A percentile compares a stretch with the other conserved stretches of the same genome.
phyloP scores from a whole-genome alignment of 1,140 invertebrate genomes.

The Drosophila arizonae region DNA sequence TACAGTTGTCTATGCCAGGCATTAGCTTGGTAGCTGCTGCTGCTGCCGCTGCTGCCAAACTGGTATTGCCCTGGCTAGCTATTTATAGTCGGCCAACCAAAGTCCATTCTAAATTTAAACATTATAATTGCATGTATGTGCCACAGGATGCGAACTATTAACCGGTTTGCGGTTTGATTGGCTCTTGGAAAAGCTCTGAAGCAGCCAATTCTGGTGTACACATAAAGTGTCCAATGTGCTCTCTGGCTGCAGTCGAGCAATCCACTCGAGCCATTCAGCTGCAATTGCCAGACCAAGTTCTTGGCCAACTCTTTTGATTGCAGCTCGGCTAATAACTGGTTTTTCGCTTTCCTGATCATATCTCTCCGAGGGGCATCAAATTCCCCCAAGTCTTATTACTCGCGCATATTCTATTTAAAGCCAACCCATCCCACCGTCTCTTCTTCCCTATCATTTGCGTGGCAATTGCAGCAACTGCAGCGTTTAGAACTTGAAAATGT shows the following conservation, averaged over 20 bases:
- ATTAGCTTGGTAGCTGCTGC: neutral
- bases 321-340: constrained; percentile 48
- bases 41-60: constrained; percentile 35
- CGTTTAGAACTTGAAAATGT: constrained; percentile 1
- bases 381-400: constrained; percentile 14
- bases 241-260: constrained; percentile 18
- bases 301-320: constrained; percentile 41
- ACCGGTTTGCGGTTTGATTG: constrained; percentile 76
- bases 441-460: neutral
- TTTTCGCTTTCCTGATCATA: constrained; percentile 19
- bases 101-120: constrained; percentile 80
- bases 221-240: constrained; percentile 54
- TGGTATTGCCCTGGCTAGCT: constrained; percentile 52
- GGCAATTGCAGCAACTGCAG: constrained; percentile 4
- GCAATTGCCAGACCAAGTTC: constrained; percentile 26
- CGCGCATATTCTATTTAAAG: constrained; percentile 17
- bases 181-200: constrained; percentile 45
- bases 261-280: constrained; percentile 1
- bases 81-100: constrained; percentile 68
- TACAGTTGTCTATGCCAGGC: constrained; percentile 17
- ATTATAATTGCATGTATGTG: constrained; percentile 48
- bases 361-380: constrained; percentile 9
- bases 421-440: constrained; percentile 6
- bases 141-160: constrained; percentile 70
- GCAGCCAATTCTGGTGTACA: constrained; percentile 69